These are phyloP conservation scores for Alfaro cultratus DNA, from an alignment of 2,797 vertebrate genomes.

Conservation along the genomic window DNA sequence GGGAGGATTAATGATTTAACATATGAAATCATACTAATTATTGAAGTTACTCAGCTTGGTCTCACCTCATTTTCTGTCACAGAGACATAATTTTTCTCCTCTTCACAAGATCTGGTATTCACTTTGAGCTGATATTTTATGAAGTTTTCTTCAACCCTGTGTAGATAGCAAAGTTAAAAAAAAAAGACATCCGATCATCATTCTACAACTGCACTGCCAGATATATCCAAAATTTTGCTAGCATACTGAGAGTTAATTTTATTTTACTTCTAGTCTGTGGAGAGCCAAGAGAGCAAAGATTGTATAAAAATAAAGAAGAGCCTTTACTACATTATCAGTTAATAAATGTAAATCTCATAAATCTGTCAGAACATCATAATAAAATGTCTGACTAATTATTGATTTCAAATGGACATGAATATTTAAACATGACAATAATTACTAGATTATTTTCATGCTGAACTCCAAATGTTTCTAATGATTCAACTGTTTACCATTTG, in stretches of 20 bases:
- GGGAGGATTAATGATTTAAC: not conserved
- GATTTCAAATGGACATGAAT: not conserved
- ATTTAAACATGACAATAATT: not conserved
- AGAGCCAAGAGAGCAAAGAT: not conserved
- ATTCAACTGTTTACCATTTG: slow-evolving; percentile 4
- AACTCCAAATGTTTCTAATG: not conserved
- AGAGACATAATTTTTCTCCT: slow-evolving; percentile 65
- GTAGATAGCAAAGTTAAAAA: not conserved
- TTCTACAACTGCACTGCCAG: not conserved
- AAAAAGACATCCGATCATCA: too few species aligned
- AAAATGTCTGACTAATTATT: not conserved
- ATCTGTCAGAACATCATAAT: not conserved
- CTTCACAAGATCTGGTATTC: slow-evolving; percentile 1
- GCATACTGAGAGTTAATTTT: not conserved
- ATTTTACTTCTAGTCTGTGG: not conserved
- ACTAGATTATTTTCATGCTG: not conserved
- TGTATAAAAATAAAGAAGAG: not conserved
- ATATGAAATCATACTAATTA: not conserved
- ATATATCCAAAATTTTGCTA: too few species aligned
- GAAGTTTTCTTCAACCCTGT: not conserved
- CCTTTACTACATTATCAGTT: not conserved
- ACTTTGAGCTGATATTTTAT: slow-evolving; percentile 63
- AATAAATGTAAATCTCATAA: not conserved
- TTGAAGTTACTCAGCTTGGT: not conserved
- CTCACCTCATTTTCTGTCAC: slow-evolving; percentile 33